Conservation (phyloP, 2,113 vertebrate species). For the Felis chaus region DNA sequence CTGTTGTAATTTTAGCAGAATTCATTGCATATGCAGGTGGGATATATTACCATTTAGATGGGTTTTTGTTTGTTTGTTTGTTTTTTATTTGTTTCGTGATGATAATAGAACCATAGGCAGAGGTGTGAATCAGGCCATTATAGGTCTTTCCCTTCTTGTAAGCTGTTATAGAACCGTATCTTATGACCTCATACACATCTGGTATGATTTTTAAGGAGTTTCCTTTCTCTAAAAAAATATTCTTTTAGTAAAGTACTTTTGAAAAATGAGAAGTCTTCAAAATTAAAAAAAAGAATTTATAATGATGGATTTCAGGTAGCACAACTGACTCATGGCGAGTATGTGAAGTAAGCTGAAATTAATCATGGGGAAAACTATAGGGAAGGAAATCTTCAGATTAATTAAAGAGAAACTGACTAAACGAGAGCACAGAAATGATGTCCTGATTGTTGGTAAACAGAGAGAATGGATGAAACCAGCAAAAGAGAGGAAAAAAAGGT, state of each 20-base stretch:
- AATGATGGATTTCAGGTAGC: slow-evolving; percentile 7
- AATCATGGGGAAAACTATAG: not conserved
- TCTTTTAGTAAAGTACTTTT: not conserved
- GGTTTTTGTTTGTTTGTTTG: not conserved
- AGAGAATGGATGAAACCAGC: not conserved
- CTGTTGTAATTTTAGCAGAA: not conserved
- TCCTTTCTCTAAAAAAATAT: not conserved
- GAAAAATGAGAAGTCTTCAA: slow-evolving; percentile 38
- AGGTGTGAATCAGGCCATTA: not conserved
- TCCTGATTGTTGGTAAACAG: not conserved
- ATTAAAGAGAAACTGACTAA: slow-evolving; percentile 1
- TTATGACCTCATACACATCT: not conserved
- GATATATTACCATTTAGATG: not conserved
- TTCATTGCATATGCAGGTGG: not conserved
- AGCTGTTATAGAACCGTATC: not conserved
- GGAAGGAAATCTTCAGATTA: not conserved
- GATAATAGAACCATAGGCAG: not conserved
- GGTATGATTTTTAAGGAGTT: not conserved
- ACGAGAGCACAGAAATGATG: not conserved
- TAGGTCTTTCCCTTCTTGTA: not conserved
- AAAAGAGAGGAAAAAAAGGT: not conserved
- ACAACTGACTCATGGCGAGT: not conserved
- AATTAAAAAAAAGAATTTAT: slow-evolving; percentile 36
- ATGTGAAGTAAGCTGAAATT: not conserved
- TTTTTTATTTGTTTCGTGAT: not conserved